Percentiles rank a stretch among this genome's conserved stretches.
These are phyloP conservation scores for Pteria penguin DNA, from an alignment of 2,888 invertebrate genomes.

Conservation along the genomic window DNA sequence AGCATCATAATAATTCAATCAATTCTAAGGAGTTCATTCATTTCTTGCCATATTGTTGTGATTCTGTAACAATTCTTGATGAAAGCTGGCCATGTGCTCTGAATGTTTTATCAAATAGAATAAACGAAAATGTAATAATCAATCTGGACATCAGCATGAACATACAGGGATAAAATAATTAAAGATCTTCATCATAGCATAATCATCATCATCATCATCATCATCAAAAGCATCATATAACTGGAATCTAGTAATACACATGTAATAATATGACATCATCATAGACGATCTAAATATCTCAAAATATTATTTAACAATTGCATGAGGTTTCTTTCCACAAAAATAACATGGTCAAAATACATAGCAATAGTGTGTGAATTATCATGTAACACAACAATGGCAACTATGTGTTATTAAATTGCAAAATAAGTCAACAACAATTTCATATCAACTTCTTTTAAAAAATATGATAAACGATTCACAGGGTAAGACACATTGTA, in stretches of 20 bases:
- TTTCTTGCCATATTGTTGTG: too few species aligned
- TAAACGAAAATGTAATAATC: too few species aligned
- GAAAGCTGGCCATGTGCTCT: too few species aligned
- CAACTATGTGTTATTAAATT: not conserved
- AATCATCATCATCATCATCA: not conserved
- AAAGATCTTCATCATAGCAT: not conserved
- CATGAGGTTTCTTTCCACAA: not conserved
- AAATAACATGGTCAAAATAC: not conserved
- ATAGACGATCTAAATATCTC: not conserved
- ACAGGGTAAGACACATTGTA: not conserved
- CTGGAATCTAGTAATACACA: too few species aligned
- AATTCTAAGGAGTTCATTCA: too few species aligned
- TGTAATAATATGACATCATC: not conserved
- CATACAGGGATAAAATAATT: too few species aligned
- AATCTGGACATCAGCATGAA: too few species aligned
- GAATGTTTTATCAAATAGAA: too few species aligned
- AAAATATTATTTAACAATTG: not conserved
- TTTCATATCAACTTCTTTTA: not conserved
- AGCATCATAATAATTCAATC: too few species aligned
- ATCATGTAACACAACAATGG: not conserved
- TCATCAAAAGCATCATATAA: not conserved
- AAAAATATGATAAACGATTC: not conserved
- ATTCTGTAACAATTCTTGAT: too few species aligned
- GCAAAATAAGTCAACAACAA: not conserved
- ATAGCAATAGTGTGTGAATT: not conserved